Evolutionary conservation across 2,888 invertebrate genomes (phyloP), one percentile per base, ranked within the genome.

Genomic region (Spatulosminthurus flaviceps): DNA sequence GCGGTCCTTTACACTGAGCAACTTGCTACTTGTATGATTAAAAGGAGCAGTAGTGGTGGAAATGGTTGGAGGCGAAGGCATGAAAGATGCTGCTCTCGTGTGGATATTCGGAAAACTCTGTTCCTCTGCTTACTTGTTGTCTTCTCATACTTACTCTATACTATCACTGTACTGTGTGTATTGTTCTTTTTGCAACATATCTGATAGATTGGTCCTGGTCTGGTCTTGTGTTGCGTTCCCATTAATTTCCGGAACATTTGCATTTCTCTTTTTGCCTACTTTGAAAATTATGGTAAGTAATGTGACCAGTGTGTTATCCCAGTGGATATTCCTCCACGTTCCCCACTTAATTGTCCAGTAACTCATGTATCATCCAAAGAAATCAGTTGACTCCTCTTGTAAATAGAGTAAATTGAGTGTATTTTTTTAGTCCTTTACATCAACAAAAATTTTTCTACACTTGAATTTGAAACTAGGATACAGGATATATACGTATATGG

Each of bases 221-320:
- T 51, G 51, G 51, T 51, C 51, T 51, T 51, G 51, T 51, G 51
- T 24, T 64, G 64, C 64, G 64, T 64, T 64, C 64, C 64, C 64
- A 64, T 64, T 64, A 64, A 64, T 64, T 64, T 64, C 64, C 64
- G 64, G 64, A 26, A 51, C 51, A 51, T 51, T 51, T 51, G 51
- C 51, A 64, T 64, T 64, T 64, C 64, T 64, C 64, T 64, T 64
- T 64, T 64, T 64, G 26, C 64, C 64, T 64, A 64, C 24, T 26
- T 64, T 64, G 26, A 24, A 64, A 64, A 64, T 64, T 64, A 64
- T 64, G 64, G 64, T 64, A 64, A 64, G 64, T 64, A 64, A 64
- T 24, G 26, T 24, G 26, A 64, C 26, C 22, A 64, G 26, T 64
- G 22, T 24, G 13, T 24, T 22, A 22, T 26, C 64, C 22, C 64